Base-by-base conservation (phyloP, 2,113 vertebrate species). In the Pachyramphus minor region DNA sequence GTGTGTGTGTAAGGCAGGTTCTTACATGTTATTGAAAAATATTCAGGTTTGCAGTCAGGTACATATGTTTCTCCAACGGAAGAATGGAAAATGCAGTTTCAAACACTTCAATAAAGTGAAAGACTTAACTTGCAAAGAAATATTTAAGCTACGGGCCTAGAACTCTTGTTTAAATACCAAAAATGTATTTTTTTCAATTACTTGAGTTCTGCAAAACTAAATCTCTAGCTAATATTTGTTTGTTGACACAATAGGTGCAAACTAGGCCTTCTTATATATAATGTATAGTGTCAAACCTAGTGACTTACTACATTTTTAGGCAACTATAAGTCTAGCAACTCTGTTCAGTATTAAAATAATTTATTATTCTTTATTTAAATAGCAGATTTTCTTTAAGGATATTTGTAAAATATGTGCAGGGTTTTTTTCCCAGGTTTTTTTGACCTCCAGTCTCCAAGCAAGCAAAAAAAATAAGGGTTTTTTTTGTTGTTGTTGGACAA, bases 321-420 rank as follows among this genome's bases (percentile, higher is more conserved):
- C 19, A 71, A 11, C 62, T 74, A 59, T 19, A 30, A 10, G 14
- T 33, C 9, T 73, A 69, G 22, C 6, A 66, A 35, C 5, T 21
- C 25, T 58, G 3, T 31, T 73, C 12, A 49, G 72, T 19, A 31
- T 41, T 7, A 55, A 81, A 77, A 47, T 20, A 33, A 52, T 35
- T 74, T 49, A 9, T 59, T 86, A 16, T n/a, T 37, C 21, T 71
- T 83, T 77, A 30, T 7, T 10, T 53, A n/a, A 78, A 37, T 5
- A 39, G 4, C 10, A 55, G 3, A 3, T 5, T 1, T 25, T 33
- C 27, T 3, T 37, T 5, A 6, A 45, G 9, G 5, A 2, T 76
- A 18, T 6, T 60, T 76, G 5, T 42, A 31, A 79, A 59, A 55
- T 12, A 35, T 9, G 4, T 59, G 17, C 4, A 44, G 11, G 9